Percentiles rank a stretch among this genome's conserved stretches.
These are phyloP conservation scores for Tragopan temminckii DNA, from an alignment of 2,797 vertebrate species.

Conservation along the genomic window DNA sequence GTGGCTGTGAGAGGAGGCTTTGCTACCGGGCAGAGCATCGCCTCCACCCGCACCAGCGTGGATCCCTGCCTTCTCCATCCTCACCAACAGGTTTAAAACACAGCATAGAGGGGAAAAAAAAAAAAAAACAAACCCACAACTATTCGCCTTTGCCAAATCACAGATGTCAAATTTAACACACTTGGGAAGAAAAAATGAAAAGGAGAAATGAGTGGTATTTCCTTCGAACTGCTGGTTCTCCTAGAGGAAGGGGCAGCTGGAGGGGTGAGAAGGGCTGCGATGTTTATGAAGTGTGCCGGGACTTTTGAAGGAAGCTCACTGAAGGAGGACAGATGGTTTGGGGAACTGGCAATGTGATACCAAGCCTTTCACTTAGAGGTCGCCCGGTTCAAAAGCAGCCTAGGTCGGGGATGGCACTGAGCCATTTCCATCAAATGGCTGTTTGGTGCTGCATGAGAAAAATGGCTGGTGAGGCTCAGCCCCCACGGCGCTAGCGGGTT, in stretches of 20 bases:
- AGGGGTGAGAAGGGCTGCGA: constrained; percentile 58
- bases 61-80: background rate
- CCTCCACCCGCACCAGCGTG: background rate
- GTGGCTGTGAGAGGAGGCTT: background rate
- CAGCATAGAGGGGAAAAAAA: background rate
- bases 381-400: background rate
- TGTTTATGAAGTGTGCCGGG: constrained; percentile 68
- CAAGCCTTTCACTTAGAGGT: constrained; percentile 66
- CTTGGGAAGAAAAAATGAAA: background rate
- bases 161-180: background rate
- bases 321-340: constrained; percentile 65
- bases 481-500: fast-evolving
- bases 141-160: background rate
- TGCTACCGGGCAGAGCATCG: background rate
- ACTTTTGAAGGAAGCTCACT: constrained; percentile 67
- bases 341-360: constrained; percentile 27
- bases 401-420: constrained; percentile 52
- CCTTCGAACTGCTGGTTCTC: constrained; percentile 35
- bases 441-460: constrained; percentile 28
- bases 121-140: background rate
- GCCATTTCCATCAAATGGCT: background rate
- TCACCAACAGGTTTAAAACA: constrained; percentile 4
- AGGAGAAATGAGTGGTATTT: constrained; percentile 54
- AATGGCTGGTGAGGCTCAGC: background rate
- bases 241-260: constrained; percentile 62